Conservation (phyloP, 2,797 vertebrate species). For the Eulemur coronatus region DNA sequence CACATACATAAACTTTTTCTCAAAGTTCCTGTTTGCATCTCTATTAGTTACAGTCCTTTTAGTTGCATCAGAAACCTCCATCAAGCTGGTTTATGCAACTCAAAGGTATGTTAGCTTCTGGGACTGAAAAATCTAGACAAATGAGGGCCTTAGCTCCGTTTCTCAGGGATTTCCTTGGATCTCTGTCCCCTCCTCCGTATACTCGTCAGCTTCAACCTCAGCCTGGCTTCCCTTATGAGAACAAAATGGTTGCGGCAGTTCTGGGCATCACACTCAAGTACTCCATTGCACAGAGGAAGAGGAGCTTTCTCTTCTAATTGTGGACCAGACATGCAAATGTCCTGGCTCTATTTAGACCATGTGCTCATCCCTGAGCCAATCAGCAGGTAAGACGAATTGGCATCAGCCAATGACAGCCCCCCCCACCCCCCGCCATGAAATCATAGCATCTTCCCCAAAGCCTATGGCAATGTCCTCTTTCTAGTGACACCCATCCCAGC, state of each 20-base stretch:
- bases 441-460: neutral
- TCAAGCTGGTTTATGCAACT: neutral
- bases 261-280: neutral
- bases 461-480: neutral
- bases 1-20: neutral
- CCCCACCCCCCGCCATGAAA: neutral
- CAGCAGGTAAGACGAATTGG: neutral
- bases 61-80: neutral
- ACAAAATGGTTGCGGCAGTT: neutral
- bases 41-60: neutral
- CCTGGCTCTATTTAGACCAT: neutral
- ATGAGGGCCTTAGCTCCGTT: neutral
- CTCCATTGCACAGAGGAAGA: neutral
- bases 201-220: neutral
- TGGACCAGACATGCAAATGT: neutral
- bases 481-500: neutral
- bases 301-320: neutral
- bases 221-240: neutral
- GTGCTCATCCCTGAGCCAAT: neutral
- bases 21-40: conserved; percentile 27
- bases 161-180: neutral
- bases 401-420: neutral
- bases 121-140: neutral
- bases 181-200: neutral
- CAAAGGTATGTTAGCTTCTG: neutral